Conservation (phyloP, 2,888 invertebrate genomes). For the Acronicta leporina region DNA sequence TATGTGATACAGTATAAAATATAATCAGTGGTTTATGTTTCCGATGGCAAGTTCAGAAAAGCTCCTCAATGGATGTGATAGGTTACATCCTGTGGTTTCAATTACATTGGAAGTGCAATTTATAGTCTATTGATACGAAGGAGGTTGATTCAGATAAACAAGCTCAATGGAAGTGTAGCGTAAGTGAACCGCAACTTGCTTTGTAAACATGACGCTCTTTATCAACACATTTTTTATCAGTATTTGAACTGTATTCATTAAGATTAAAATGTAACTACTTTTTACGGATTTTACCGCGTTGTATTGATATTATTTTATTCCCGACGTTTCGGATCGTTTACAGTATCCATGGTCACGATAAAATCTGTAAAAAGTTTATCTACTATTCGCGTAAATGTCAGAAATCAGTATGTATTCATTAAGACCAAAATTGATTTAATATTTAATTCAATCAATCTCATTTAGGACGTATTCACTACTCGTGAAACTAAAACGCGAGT, state of each 20-base stretch:
- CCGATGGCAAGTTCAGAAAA: conserved; percentile 71
- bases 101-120: conserved; percentile 80
- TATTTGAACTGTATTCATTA: too few relatives aligned
- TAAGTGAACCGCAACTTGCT: conserved; percentile 25
- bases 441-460: conserved; percentile 20
- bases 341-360: too few relatives aligned
- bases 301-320: too few relatives aligned
- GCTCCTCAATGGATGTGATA: conserved; percentile 80
- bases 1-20: conserved; percentile 53
- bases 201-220: neutral
- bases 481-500: conserved; percentile 32
- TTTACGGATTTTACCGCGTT: too few relatives aligned
- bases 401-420: too few relatives aligned
- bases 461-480: conserved; percentile 22
- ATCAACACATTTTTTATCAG: too few relatives aligned
- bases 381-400: too few relatives aligned
- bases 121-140: conserved; percentile 75
- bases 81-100: conserved; percentile 85
- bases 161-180: conserved; percentile 32
- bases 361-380: too few relatives aligned
- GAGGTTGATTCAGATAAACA: conserved; percentile 53
- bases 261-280: too few relatives aligned
- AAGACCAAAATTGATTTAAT: too few relatives aligned
- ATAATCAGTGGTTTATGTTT: conserved; percentile 32
- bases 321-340: too few relatives aligned